Evolutionary conservation across 2,113 vertebrate genomes (phyloP), one percentile per base, ranked within the genome.

Genomic region (Paradoxurus hermaphroditus): DNA sequence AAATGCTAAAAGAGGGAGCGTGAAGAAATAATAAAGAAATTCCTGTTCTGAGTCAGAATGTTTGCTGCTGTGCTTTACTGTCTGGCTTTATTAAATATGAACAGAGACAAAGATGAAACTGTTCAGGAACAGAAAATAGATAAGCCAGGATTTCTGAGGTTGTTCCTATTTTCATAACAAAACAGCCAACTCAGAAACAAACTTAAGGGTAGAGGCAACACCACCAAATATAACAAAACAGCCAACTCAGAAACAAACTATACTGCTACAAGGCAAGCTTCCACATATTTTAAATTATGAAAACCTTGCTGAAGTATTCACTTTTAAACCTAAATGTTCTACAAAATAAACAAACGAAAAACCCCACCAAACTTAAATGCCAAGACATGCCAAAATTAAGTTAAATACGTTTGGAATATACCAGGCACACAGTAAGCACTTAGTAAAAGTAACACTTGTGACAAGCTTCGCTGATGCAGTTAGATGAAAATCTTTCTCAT

Each of bases 1-100:
- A 98, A 95, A 91, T 15, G n/a, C 88, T 97, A 92, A 95, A 95
- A 96, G 72, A 90, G 95, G 97, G 97, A 97, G 65, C 59, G 4
- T 90, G 67, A 85, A 77, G 83, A 97, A 53, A 41, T 94, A 88
- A 88, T 81, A 95, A 95, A 95, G 95, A 94, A 83, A 97, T 95
- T 84, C 49, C 90, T 97, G 94, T 94, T 73, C 19, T 68, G 79
- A 91, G 68, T 68, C 53, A 41, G 95, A 90, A 93, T 83, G 79
- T 23, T 68, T 51, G 59, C 56, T 56, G 41, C 94, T 72, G 62
- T 87, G 88, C 67, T 83, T 85, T 44, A 83, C 49, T 86, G 83
- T 63, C 78, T 94, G 56, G 29, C 53, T 73, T 68, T 83, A 91
- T 79, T 68, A 95, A 91, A 91, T 75, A 91, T 75, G 83, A 65